These are phyloP conservation scores for Masnerella sp. DNA, from an alignment of 2,888 invertebrate genomes.

Conservation along the genomic window DNA sequence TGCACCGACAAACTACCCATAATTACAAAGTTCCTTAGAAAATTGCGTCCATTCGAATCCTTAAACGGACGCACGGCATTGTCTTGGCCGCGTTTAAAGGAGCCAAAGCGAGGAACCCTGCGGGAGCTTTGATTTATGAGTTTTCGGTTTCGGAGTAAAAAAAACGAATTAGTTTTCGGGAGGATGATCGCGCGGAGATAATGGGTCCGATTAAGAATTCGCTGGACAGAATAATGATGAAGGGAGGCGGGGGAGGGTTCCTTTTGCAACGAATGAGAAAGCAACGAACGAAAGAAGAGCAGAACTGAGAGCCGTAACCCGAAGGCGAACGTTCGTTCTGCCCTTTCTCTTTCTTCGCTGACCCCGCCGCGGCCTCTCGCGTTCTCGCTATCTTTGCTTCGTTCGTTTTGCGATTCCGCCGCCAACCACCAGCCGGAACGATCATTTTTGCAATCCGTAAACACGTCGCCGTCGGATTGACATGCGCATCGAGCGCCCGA, in stretches of 20 bases:
- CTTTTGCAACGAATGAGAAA: slow-evolving; percentile 57
- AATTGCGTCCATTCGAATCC: slow-evolving; percentile 77
- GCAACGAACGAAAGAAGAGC: slow-evolving; percentile 51
- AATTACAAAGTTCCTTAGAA: slow-evolving; percentile 78
- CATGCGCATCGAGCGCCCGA: slow-evolving; percentile 39
- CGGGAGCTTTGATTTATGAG: slow-evolving; percentile 77
- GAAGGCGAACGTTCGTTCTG: slow-evolving; percentile 47
- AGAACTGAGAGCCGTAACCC: slow-evolving; percentile 55
- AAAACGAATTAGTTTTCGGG: slow-evolving; percentile 77
- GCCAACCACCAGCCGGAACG: slow-evolving; percentile 29
- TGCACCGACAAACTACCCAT: slow-evolving; percentile 76
- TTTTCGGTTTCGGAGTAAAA: slow-evolving; percentile 77
- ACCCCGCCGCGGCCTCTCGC: slow-evolving; percentile 27
- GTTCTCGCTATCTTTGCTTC: slow-evolving; percentile 33
- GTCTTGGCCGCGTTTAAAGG: slow-evolving; percentile 69
- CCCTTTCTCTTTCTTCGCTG: slow-evolving; percentile 47
- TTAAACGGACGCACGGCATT: slow-evolving; percentile 75
- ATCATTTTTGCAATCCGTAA: slow-evolving; percentile 42
- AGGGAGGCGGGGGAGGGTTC: slow-evolving; percentile 58
- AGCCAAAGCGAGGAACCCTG: slow-evolving; percentile 62
- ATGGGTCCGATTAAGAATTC: slow-evolving; percentile 78
- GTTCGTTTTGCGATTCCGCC: slow-evolving; percentile 41
- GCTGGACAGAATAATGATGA: slow-evolving; percentile 64
- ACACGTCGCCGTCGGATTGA: slow-evolving; percentile 36
- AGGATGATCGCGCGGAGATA: slow-evolving; percentile 77